Base-by-base conservation (phyloP, 2,113 vertebrate species). In the Fregata magnificens region DNA sequence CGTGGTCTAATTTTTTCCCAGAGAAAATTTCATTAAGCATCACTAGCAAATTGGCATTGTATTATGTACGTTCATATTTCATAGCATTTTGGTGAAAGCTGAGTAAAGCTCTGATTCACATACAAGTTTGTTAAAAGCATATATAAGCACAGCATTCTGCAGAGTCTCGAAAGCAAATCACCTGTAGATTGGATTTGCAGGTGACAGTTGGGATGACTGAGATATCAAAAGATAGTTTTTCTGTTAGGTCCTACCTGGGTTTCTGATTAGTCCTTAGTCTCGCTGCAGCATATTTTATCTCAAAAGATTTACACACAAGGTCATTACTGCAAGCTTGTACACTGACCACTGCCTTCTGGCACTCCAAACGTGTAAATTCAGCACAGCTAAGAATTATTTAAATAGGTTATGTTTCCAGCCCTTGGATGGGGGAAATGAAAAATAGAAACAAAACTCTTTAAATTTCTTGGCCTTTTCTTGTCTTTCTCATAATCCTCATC, bases 141-240 rank as follows among this genome's bases (percentile, higher is more conserved):
- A 42, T 2, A 8, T 3, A 31, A 80, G 58, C 36, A 28, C 31
- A 22, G 17, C 14, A 0, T 62, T 55, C 32, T 28, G 52, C 17
- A 10, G 16, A 38, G 40, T 7, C 36, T 67, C 2, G 0, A 45
- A 52, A 66, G 70, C 36, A 50, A 55, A 36, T 20, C 16, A 13
- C 7, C 42, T 32, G 72, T 8, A n/a, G 42, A 5, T 2, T 1
- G 0, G 32, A 17, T 4, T 32, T 45, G 77, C 34, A 52, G 44
- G 4, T 20, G 66, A 28, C 42, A 45, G 25, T 2, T 11, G 31
- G 17, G 36, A 14, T 9, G n/a, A 9, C 61, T 7, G 52, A 31
- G 5, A 3, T 3, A 21, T 5, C 67, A 63, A 11, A 45, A 5
- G 36, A 9, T 2, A 24, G 9, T 31, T 45, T 18, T 16, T 17